These are phyloP conservation scores for Eclectus roratus DNA, from an alignment of 2,113 vertebrate species.

Conservation along the genomic window DNA sequence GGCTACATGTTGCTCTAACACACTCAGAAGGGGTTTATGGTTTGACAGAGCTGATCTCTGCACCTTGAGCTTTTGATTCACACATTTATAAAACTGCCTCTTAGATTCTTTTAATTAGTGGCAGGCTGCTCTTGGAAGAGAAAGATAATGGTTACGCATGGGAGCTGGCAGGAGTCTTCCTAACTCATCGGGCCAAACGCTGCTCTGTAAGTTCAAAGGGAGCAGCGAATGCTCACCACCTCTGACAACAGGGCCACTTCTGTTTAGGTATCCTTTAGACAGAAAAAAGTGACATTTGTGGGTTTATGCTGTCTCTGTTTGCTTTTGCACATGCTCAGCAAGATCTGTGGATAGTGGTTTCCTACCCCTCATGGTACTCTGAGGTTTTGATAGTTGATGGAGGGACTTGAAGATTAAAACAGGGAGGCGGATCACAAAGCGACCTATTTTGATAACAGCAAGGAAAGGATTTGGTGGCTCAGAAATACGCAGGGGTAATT, in stretches of 20 bases:
- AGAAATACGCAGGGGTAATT: not conserved
- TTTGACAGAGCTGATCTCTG: slow-evolving; percentile 38
- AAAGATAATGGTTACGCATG: not conserved
- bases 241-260: not conserved
- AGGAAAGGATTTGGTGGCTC: slow-evolving; percentile 10
- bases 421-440: not conserved
- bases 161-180: slow-evolving; percentile 26
- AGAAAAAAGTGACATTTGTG: slow-evolving; percentile 20
- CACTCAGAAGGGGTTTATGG: slow-evolving; percentile 1
- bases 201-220: slow-evolving; percentile 3
- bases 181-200: not conserved
- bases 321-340: not conserved
- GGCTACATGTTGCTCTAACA: slow-evolving; percentile 31
- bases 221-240: not conserved
- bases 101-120: slow-evolving; percentile 62
- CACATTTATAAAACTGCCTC: slow-evolving; percentile 35
- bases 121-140: slow-evolving; percentile 5
- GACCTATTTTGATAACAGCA: slow-evolving; percentile 24
- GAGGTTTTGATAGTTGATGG: not conserved
- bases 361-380: not conserved
- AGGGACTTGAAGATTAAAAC: not conserved
- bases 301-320: not conserved
- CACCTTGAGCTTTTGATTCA: slow-evolving; percentile 46
- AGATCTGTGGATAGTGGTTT: not conserved
- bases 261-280: slow-evolving; percentile 1